Percentiles rank a stretch among this genome's conserved stretches.
These are phyloP conservation scores for Chalcis sispes DNA, from an alignment of 2,888 invertebrate species.

Conservation along the genomic window DNA sequence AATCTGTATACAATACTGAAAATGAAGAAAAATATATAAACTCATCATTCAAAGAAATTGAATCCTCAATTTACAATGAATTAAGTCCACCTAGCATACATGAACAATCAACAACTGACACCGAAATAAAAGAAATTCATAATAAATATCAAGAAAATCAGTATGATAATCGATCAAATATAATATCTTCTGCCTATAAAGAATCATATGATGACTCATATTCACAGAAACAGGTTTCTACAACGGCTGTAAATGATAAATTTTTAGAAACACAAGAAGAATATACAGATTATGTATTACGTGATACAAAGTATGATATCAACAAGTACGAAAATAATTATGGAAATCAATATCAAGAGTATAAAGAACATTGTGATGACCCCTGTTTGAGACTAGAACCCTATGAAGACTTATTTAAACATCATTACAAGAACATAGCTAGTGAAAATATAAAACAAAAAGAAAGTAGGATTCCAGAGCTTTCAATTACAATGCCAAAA, in stretches of 20 bases:
- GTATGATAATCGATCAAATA: background rate
- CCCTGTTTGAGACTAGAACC: background rate
- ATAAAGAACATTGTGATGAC: slow-evolving; percentile 1
- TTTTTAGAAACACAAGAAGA: slow-evolving; percentile 65
- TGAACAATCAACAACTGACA: background rate
- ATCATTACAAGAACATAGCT: slow-evolving; percentile 29
- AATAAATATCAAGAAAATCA: slow-evolving; percentile 12
- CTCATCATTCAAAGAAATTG: background rate
- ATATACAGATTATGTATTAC: slow-evolving; percentile 59
- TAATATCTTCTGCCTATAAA: background rate
- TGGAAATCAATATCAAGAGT: slow-evolving; percentile 8
- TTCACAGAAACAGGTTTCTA: slow-evolving; percentile 58
- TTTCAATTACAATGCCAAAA: slow-evolving; percentile 66
- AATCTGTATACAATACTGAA: no score
- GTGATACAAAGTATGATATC: background rate
- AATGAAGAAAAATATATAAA: slow-evolving; percentile 3
- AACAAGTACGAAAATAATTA: background rate
- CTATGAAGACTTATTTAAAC: slow-evolving; percentile 34
- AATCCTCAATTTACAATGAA: background rate
- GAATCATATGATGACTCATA: slow-evolving; percentile 57
- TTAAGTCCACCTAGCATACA: background rate
- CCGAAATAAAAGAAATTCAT: background rate
- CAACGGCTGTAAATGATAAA: slow-evolving; percentile 65
- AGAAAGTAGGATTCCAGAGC: slow-evolving; percentile 69
- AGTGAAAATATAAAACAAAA: slow-evolving; percentile 61